Evolutionary conservation across 1,140 invertebrate genomes (phyloP).

Genomic region (Trachymyrmex septentrionalis): DNA sequence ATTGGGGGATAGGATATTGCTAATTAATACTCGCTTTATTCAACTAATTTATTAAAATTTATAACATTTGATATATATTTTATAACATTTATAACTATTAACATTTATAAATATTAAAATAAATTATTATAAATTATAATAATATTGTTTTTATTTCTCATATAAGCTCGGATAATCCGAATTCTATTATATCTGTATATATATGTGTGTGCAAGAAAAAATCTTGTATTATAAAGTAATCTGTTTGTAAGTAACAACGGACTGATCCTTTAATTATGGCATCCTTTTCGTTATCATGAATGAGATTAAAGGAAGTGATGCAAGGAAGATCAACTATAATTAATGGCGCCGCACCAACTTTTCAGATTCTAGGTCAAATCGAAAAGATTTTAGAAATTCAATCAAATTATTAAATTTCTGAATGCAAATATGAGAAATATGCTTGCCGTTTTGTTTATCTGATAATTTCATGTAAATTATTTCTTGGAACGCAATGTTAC

Average conservation of each 20-base stretch:
- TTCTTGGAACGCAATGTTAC: neutral
- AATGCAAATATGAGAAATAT: neutral
- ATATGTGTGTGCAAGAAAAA: neutral
- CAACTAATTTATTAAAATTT: too few relatives aligned
- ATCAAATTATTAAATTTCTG: slow-evolving; percentile 4
- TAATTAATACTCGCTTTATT: too few relatives aligned
- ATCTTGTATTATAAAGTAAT: neutral
- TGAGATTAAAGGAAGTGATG: neutral
- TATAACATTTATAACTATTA: too few relatives aligned
- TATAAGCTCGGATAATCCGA: too few relatives aligned
- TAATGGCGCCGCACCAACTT: slow-evolving; percentile 70
- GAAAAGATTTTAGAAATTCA: slow-evolving; percentile 55
- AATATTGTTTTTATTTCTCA: neutral
- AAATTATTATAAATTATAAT: neutral
- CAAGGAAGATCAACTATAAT: slow-evolving; percentile 58
- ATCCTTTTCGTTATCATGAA: neutral
- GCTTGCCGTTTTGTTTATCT: neutral
- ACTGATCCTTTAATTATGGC: neutral
- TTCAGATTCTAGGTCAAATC: slow-evolving; percentile 78
- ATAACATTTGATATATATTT: too few relatives aligned
- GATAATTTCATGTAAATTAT: neutral
- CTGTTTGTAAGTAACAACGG: neutral
- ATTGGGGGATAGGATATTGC: neutral
- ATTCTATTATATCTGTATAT: neutral
- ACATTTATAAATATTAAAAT: too few relatives aligned